phyloP scores from a whole-genome alignment of 1,140 invertebrate species.

The Alviniconcha marisindica region DNA sequence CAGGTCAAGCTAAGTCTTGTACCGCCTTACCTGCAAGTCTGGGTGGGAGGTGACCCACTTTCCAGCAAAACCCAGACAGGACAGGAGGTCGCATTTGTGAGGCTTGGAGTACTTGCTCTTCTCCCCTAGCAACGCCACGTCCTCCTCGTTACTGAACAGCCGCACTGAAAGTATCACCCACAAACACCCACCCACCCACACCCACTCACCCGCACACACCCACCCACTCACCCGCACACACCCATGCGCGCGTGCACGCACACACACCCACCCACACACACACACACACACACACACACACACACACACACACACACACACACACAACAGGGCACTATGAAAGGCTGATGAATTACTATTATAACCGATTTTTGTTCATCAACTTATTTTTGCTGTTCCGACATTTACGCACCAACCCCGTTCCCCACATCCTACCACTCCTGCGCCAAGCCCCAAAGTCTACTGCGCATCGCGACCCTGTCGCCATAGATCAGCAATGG shows the following conservation, averaged over 20 bases:
- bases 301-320: neutral
- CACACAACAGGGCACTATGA: no score
- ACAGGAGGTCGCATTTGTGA: constrained; percentile 78
- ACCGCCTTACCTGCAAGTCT: constrained; percentile 76
- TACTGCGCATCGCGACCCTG: no score
- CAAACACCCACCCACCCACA: neutral
- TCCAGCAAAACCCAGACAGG: constrained; percentile 77
- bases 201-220: neutral
- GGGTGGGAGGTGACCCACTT: constrained; percentile 77
- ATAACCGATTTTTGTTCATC: no score
- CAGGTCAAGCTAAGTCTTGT: neutral
- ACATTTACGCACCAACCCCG: no score
- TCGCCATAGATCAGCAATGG: no score
- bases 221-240: neutral
- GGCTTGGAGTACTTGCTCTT: constrained; percentile 67
- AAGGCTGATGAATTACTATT: no score
- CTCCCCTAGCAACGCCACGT: constrained; percentile 69
- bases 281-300: neutral
- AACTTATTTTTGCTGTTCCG: no score
- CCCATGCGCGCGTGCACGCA: neutral
- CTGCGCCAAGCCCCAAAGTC: no score
- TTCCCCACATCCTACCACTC: no score
- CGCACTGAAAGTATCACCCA: constrained; percentile 67
- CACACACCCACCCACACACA: neutral
- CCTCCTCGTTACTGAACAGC: constrained; percentile 74